These are phyloP conservation scores for Lophius americanus DNA, from an alignment of 2,797 vertebrate genomes.

Conservation along the genomic window DNA sequence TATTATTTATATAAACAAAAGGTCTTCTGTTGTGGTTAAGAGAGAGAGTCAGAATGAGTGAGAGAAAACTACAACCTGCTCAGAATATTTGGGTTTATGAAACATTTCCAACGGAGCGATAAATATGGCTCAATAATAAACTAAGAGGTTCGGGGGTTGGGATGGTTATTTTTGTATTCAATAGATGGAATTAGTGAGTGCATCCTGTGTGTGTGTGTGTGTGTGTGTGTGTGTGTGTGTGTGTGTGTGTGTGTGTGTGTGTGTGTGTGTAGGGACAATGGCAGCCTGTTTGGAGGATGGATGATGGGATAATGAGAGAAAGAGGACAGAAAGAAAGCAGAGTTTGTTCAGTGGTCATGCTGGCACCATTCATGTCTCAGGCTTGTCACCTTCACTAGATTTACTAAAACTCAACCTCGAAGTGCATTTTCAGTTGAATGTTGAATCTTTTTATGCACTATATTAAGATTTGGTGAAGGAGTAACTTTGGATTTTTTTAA, in stretches of 20 bases:
- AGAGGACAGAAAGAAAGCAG: constrained; percentile 41
- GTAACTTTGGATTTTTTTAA: no score
- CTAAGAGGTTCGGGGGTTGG: constrained; percentile 42
- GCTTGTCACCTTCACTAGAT: constrained; percentile 5
- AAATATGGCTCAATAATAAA: constrained; percentile 41
- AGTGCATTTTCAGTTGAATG: no score
- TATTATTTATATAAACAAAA: neutral
- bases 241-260: constrained; percentile 39
- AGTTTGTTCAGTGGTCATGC: constrained; percentile 51
- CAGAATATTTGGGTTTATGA: constrained; percentile 51
- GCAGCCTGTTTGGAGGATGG: constrained; percentile 62
- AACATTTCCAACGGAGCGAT: constrained; percentile 47
- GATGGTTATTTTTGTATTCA: constrained; percentile 35
- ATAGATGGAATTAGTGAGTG: constrained; percentile 33
- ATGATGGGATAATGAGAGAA: constrained; percentile 49
- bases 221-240: neutral
- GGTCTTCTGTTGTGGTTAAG: neutral
- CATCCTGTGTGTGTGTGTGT: constrained; percentile 20
- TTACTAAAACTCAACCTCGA: neutral
- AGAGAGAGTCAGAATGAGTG: neutral
- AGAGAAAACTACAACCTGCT: constrained; percentile 5
- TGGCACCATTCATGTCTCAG: constrained; percentile 11
- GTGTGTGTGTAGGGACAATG: constrained; percentile 60
- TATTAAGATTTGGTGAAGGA: no score
- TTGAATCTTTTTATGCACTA: no score